A percentile compares a stretch with the other conserved stretches of the same genome.
Evolutionary conservation across 2,797 vertebrate species (phyloP).

Genomic region (Cuculus canorus): DNA sequence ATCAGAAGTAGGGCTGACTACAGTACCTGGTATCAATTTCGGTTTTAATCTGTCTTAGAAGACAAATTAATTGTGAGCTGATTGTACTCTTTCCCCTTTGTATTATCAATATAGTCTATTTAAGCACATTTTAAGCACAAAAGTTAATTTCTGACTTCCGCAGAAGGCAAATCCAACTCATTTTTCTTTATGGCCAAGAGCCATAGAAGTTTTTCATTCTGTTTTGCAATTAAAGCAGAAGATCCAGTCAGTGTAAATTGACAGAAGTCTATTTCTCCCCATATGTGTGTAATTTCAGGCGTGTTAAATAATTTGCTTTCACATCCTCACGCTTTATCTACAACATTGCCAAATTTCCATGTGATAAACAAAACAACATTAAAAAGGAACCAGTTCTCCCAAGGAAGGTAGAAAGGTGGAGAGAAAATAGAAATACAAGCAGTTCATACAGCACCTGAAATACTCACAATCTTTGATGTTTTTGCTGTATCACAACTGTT

Average conservation of each 20-base stretch:
- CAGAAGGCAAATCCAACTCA: neutral
- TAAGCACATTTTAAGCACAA: neutral
- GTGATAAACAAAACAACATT: neutral
- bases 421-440: constrained; percentile 25
- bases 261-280: neutral
- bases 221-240: neutral
- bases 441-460: constrained; percentile 9
- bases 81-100: neutral
- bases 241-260: neutral
- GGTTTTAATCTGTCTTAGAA: neutral
- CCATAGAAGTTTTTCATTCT: neutral
- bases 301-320: neutral
- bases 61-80: neutral
- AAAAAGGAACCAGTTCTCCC: neutral
- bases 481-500: constrained; percentile 29
- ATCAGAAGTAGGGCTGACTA: neutral
- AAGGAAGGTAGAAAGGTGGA: neutral
- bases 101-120: neutral
- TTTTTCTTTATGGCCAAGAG: neutral
- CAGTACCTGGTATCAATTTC: neutral
- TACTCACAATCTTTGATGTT: constrained; percentile 4
- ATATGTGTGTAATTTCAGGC: neutral
- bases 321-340: neutral
- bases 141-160: neutral
- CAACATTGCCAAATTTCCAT: neutral